Evolutionary conservation across 1,140 invertebrate genomes (phyloP).

Genomic region (Kradibia gibbosae): DNA sequence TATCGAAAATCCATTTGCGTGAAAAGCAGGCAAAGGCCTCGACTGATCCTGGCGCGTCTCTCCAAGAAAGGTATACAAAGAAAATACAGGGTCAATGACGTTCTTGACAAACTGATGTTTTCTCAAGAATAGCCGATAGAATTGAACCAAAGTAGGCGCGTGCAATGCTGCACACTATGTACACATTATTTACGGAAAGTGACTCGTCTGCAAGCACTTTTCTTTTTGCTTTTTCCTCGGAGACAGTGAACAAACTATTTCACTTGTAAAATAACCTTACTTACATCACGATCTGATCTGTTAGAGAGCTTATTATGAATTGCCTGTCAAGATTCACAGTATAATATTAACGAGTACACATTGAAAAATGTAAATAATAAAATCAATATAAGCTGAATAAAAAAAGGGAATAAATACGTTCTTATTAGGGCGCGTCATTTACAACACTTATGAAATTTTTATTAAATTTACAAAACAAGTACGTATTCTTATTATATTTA

Average conservation of each 20-base stretch:
- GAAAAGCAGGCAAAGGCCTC: not conserved
- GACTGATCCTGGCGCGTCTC: not conserved
- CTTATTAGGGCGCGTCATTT: too few species aligned
- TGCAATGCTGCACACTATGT: not conserved
- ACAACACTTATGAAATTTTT: too few species aligned
- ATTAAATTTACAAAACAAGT: too few species aligned
- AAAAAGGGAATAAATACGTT: too few species aligned
- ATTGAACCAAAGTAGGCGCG: not conserved
- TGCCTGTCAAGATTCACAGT: not conserved
- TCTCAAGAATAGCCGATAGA: not conserved
- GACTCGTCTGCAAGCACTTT: not conserved
- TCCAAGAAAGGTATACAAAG: slow-evolving; percentile 23
- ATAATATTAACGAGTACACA: not conserved
- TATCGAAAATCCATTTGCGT: too few species aligned
- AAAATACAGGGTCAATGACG: slow-evolving; percentile 59
- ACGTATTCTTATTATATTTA: too few species aligned
- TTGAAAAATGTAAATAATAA: not conserved
- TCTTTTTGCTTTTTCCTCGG: not conserved
- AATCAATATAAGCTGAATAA: not conserved
- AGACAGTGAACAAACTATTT: not conserved
- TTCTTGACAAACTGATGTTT: slow-evolving; percentile 39
- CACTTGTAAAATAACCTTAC: not conserved
- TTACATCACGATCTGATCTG: not conserved
- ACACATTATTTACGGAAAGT: not conserved
- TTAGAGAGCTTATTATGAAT: not conserved